Evolutionary conservation across 2,113 vertebrate species (phyloP).

Genomic region (Cygnus atratus): DNA sequence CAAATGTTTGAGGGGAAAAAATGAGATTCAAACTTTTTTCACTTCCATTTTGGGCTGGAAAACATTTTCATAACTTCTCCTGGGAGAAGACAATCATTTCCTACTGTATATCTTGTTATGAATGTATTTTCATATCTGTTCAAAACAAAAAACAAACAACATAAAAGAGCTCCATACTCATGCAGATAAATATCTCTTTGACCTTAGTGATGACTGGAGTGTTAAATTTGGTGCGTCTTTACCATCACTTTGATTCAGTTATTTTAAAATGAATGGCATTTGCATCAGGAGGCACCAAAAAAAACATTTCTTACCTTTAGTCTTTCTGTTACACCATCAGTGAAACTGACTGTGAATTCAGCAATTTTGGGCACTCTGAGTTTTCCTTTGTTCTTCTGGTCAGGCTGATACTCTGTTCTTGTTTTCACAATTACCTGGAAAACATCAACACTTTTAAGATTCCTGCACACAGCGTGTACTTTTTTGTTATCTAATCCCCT

Average conservation of each 20-base stretch:
- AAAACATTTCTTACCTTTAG: slow-evolving; percentile 81
- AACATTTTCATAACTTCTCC: not conserved
- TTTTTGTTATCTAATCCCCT: not conserved
- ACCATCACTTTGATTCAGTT: slow-evolving; percentile 32
- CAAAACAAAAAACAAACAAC: not conserved
- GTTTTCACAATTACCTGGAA: slow-evolving; percentile 98
- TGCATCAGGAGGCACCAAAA: slow-evolving; percentile 31
- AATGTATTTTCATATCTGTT: not conserved
- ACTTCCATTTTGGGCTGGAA: not conserved
- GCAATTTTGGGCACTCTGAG: slow-evolving; percentile 97
- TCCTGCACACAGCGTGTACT: not conserved
- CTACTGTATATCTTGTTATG: not conserved
- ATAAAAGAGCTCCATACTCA: not conserved
- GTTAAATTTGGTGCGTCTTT: slow-evolving; percentile 36
- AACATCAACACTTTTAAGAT: not conserved
- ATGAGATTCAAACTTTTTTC: not conserved
- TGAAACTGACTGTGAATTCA: slow-evolving; percentile 98
- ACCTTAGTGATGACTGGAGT: not conserved
- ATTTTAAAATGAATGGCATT: slow-evolving; percentile 19
- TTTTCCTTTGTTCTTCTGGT: slow-evolving; percentile 94
- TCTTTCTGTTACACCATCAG: slow-evolving; percentile 87
- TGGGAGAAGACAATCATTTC: not conserved
- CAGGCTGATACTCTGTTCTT: slow-evolving; percentile 94
- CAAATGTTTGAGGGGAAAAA: not conserved
- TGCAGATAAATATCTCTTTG: not conserved